These are phyloP conservation scores for Aphelinus certus DNA, from an alignment of 1,140 invertebrate genomes.

Conservation along the genomic window DNA sequence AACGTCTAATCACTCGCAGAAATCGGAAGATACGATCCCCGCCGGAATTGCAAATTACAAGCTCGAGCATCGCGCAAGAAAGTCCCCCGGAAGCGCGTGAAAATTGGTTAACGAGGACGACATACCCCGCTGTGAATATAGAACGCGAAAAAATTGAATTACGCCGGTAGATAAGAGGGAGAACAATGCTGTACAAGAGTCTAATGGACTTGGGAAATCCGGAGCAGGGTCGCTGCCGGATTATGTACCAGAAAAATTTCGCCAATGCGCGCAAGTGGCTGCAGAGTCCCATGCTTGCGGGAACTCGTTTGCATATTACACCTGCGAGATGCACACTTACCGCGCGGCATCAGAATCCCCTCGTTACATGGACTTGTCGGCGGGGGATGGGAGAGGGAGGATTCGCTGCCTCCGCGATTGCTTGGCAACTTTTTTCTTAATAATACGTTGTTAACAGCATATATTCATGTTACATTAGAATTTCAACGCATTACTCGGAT, in stretches of 20 bases:
- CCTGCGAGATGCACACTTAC: no score
- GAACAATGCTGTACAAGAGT: neutral
- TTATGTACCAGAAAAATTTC: no score
- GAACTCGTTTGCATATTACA: neutral
- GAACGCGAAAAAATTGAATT: neutral
- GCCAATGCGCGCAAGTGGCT: neutral
- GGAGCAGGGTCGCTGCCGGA: constrained; percentile 21
- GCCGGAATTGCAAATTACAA: constrained; percentile 7
- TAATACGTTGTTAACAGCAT: no score
- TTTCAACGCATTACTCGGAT: no score
- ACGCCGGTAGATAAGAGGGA: neutral
- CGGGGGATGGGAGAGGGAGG: no score
- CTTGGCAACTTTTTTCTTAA: no score
- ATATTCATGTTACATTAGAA: no score
- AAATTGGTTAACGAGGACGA: constrained; percentile 3
- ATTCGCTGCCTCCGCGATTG: no score
- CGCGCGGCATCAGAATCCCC: no score
- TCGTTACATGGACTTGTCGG: no score
- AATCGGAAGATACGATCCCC: neutral
- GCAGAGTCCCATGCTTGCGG: neutral
- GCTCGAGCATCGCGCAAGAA: neutral
- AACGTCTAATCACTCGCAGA: no score
- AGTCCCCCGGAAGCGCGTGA: constrained; percentile 17
- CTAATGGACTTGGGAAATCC: constrained; percentile 15
- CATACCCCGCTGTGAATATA: neutral